Evolutionary conservation across 2,888 invertebrate species (phyloP).

Genomic region (Aelia acuminata): DNA sequence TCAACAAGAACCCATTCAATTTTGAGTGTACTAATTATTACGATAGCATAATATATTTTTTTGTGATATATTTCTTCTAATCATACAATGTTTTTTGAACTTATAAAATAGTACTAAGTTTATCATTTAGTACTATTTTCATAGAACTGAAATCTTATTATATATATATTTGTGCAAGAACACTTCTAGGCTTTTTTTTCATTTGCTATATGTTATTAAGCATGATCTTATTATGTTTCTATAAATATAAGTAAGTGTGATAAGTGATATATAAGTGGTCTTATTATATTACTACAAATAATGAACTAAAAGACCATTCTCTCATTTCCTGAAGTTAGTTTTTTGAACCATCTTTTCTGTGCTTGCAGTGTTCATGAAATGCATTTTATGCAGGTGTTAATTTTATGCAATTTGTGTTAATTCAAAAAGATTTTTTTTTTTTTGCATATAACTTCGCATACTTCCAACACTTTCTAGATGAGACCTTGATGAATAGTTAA

Average conservation of each 20-base stretch:
- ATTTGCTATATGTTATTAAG: background rate
- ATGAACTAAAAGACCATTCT: background rate
- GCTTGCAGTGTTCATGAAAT: no score
- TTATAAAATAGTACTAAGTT: background rate
- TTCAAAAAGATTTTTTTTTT: no score
- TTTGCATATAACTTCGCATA: no score
- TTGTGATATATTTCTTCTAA: slow-evolving; percentile 35
- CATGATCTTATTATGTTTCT: background rate
- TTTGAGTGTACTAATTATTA: background rate
- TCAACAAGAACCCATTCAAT: no score
- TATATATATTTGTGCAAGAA: background rate
- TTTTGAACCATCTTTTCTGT: background rate
- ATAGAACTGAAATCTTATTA: background rate
- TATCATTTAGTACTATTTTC: slow-evolving; percentile 18
- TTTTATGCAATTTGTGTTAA: no score
- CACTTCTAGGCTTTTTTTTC: background rate
- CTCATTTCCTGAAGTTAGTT: background rate
- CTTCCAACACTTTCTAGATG: no score
- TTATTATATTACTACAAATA: no score
- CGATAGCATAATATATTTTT: background rate
- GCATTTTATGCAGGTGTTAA: no score
- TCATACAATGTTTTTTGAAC: background rate
- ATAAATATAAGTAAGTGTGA: no score
- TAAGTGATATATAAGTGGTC: no score
- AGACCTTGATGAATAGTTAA: no score